Percentiles rank a stretch among this genome's conserved stretches.
Conservation (phyloP, 2,888 invertebrate species). For the Eremobia ochroleuca region DNA sequence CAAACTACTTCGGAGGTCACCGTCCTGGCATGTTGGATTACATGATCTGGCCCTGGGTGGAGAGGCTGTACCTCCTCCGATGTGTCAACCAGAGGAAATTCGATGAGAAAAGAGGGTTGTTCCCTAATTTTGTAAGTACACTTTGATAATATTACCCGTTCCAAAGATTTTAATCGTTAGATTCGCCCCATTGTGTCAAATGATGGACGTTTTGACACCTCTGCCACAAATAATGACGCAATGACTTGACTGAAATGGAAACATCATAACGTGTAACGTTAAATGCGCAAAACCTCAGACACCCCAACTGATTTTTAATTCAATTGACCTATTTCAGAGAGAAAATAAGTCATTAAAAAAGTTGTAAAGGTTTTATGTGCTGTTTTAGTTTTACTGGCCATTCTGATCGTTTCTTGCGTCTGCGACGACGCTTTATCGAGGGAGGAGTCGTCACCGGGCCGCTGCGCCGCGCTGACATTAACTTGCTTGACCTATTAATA, state of each 20-base stretch:
- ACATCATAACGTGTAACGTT: no score
- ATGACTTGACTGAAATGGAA: not conserved
- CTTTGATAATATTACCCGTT: not conserved
- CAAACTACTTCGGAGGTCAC: conserved; percentile 83
- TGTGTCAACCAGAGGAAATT: conserved; percentile 84
- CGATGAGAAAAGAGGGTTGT: conserved; percentile 80
- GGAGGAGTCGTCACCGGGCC: no score
- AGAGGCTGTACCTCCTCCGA: conserved; percentile 89
- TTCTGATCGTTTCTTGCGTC: no score
- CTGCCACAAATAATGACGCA: not conserved
- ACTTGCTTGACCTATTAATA: no score
- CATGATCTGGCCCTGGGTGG: conserved; percentile 98
- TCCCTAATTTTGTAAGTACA: conserved; percentile 87
- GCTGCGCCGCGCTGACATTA: no score
- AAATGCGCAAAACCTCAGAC: no score
- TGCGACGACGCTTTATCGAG: no score
- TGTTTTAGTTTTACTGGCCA: no score
- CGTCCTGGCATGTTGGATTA: conserved; percentile 94
- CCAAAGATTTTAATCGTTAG: not conserved
- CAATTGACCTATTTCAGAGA: no score
- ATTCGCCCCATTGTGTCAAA: not conserved
- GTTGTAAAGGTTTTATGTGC: no score
- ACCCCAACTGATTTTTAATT: no score
- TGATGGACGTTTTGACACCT: not conserved
- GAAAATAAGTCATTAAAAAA: no score